phyloP scores from a whole-genome alignment of 2,113 vertebrate genomes.

The Physeter macrocephalus region DNA sequence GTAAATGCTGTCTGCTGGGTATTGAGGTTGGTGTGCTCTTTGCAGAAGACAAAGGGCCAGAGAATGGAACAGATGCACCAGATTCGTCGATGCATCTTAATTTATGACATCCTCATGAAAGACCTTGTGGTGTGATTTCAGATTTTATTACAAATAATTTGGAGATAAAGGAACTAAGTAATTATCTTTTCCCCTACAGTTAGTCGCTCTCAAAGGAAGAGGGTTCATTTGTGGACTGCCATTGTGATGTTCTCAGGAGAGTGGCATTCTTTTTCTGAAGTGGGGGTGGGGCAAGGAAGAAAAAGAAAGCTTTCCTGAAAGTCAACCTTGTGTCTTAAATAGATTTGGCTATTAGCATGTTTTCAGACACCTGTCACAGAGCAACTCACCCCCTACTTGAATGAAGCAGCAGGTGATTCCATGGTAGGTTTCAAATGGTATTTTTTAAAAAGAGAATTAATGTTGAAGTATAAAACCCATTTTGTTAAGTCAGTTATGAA shows the following conservation, averaged over 20 bases:
- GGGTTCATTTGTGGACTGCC: slow-evolving; percentile 73
- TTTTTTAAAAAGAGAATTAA: slow-evolving; percentile 28
- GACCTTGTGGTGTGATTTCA: slow-evolving; percentile 84
- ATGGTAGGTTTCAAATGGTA: slow-evolving; percentile 1
- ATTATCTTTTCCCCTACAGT: slow-evolving; percentile 82
- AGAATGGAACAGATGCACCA: slow-evolving; percentile 84
- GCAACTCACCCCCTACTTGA: slow-evolving; percentile 49
- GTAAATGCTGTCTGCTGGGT: slow-evolving; percentile 88
- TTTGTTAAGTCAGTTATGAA: slow-evolving; percentile 13
- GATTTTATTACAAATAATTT: slow-evolving; percentile 87
- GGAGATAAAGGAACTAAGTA: slow-evolving; percentile 81
- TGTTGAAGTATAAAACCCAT: slow-evolving; percentile 26
- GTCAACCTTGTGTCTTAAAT: slow-evolving; percentile 75
- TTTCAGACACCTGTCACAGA: slow-evolving; percentile 76
- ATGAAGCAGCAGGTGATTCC: slow-evolving; percentile 58
- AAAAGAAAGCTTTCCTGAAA: slow-evolving; percentile 66
- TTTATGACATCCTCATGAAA: slow-evolving; percentile 85
- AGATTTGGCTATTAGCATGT: slow-evolving; percentile 71
- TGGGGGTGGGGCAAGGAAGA: neutral
- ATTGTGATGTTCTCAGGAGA: slow-evolving; percentile 73
- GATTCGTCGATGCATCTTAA: slow-evolving; percentile 85
- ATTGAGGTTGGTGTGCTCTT: slow-evolving; percentile 84
- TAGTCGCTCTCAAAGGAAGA: slow-evolving; percentile 76
- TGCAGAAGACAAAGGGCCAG: slow-evolving; percentile 84
- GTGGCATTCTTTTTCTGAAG: slow-evolving; percentile 56